phyloP scores from a whole-genome alignment of 2,888 invertebrate genomes.

The Sesamia inferens region DNA sequence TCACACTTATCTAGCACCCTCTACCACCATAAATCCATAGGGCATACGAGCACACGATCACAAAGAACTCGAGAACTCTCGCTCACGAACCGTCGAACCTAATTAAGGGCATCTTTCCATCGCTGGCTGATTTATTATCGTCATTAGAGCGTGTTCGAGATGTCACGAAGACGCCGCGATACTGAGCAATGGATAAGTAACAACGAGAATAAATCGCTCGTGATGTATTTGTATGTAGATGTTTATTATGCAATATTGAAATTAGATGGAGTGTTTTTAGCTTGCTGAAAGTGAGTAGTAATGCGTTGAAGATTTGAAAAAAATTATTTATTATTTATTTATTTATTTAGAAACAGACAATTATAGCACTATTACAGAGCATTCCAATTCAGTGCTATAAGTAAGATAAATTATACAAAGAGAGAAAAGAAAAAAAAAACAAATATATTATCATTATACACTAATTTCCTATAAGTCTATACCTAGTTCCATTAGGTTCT shows the following conservation, averaged over 20 bases:
- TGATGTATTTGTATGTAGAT: slow-evolving; percentile 41
- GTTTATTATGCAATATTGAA: slow-evolving; percentile 30
- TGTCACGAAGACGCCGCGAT: slow-evolving; percentile 59
- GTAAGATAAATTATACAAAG: too few species aligned
- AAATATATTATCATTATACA: too few species aligned
- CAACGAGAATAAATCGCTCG: slow-evolving; percentile 46
- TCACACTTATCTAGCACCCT: slow-evolving; percentile 38
- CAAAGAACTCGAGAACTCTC: slow-evolving; percentile 55
- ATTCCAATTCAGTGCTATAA: too few species aligned
- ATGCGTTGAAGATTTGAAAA: not conserved
- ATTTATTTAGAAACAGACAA: too few species aligned
- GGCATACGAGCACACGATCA: slow-evolving; percentile 50
- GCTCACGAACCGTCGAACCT: slow-evolving; percentile 73
- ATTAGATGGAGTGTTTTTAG: not conserved
- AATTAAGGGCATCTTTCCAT: slow-evolving; percentile 79
- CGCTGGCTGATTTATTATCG: slow-evolving; percentile 73
- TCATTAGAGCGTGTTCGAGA: slow-evolving; percentile 68
- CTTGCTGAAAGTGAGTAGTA: not conserved
- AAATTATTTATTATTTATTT: not conserved
- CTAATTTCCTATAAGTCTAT: too few species aligned
- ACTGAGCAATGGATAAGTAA: slow-evolving; percentile 65
- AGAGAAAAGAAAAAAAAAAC: too few species aligned
- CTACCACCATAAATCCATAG: slow-evolving; percentile 51
- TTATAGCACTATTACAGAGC: too few species aligned
- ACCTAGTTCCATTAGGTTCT: too few species aligned